These are phyloP conservation scores for Rhogogaster chlorosoma DNA, from an alignment of 2,888 invertebrate species.

Conservation along the genomic window DNA sequence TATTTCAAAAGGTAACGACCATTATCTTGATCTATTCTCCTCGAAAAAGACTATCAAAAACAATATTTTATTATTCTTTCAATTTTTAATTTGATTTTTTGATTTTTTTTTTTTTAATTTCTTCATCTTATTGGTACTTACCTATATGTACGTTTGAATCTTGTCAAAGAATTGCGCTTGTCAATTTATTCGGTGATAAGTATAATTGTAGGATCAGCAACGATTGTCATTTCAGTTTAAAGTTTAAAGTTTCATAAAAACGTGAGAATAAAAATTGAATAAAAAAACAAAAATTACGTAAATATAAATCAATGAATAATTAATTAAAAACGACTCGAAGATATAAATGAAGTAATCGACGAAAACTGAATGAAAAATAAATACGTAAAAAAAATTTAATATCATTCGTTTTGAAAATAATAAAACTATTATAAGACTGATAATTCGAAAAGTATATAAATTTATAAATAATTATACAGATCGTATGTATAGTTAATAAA, in stretches of 20 bases:
- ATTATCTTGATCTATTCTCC: too few relatives aligned
- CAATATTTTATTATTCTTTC: background rate
- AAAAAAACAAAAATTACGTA: background rate
- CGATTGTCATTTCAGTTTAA: slow-evolving; percentile 21
- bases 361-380: too few relatives aligned
- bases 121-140: background rate
- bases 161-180: background rate
- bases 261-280: background rate
- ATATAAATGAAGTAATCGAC: too few relatives aligned
- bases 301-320: background rate
- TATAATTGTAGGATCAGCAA: background rate
- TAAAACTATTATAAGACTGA: background rate
- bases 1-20: too few relatives aligned
- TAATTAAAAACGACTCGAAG: background rate
- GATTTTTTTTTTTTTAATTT: background rate
- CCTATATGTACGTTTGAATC: background rate
- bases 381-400: too few relatives aligned
- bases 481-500: background rate
- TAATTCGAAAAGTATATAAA: background rate
- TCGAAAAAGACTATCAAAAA: background rate
- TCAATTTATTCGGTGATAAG: slow-evolving; percentile 7
- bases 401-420: too few relatives aligned
- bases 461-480: background rate
- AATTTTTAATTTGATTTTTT: too few relatives aligned
- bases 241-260: background rate